Conservation (phyloP, 1,140 invertebrate species). For the Drosophila fuyamai region DNA sequence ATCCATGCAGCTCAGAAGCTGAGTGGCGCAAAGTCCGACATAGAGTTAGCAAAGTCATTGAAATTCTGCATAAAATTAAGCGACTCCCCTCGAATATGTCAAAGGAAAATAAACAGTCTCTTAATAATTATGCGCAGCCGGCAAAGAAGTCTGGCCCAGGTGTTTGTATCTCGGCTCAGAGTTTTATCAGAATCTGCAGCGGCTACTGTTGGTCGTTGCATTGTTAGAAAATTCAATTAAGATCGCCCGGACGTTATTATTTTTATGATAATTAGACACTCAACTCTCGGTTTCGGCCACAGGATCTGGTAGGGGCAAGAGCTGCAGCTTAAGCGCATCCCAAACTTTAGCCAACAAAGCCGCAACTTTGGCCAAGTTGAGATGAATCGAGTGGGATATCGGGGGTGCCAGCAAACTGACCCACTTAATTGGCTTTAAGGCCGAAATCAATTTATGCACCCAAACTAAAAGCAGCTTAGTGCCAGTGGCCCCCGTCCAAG, state of each 20-base stretch:
- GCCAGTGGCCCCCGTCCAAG: slow-evolving; percentile 3
- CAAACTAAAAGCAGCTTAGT: slow-evolving; percentile 45
- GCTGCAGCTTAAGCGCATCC: slow-evolving; percentile 26
- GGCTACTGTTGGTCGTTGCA: slow-evolving; percentile 34
- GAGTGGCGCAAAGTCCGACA: slow-evolving; percentile 48
- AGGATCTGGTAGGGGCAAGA: not conserved
- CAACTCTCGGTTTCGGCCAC: slow-evolving; percentile 12
- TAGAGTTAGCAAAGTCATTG: slow-evolving; percentile 48
- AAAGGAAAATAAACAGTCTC: slow-evolving; percentile 75
- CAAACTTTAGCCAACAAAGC: slow-evolving; percentile 34
- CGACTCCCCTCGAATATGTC: slow-evolving; percentile 51
- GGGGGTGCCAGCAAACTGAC: slow-evolving; percentile 3
- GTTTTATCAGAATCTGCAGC: slow-evolving; percentile 52
- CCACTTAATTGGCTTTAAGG: slow-evolving; percentile 68
- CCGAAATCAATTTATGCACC: slow-evolving; percentile 65
- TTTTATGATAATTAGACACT: slow-evolving; percentile 75
- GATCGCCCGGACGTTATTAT: slow-evolving; percentile 58
- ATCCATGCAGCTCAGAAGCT: slow-evolving; percentile 71
- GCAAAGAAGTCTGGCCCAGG: slow-evolving; percentile 22
- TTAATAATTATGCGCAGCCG: slow-evolving; percentile 71
- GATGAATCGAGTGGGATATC: slow-evolving; percentile 7
- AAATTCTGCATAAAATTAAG: slow-evolving; percentile 78
- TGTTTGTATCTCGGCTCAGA: slow-evolving; percentile 42
- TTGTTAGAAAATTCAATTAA: slow-evolving; percentile 72
- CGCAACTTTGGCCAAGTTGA: slow-evolving; percentile 43